Base-by-base conservation (phyloP, 2,888 invertebrate genomes). In the Heliconius sara region DNA sequence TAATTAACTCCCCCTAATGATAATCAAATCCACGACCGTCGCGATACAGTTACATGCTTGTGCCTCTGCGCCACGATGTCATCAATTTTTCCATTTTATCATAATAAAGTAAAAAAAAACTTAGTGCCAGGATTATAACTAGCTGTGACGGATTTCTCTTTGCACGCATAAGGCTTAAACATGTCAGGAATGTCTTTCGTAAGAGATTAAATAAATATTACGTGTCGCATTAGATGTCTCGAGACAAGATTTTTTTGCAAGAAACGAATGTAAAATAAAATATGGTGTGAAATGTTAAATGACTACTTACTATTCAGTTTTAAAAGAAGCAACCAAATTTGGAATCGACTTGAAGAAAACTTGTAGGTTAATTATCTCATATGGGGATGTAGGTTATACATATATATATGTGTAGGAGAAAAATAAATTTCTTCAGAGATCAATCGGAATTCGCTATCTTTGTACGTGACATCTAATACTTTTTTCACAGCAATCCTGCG, bases 201-300 rank as follows among this genome's bases (percentile, higher is more conserved):
- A 78, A 79, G 74, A 52, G 63, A 81, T 81, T 79, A 79, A 81
- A 79, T 78, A 78, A 77, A 79, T 79, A 79, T 79, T 79, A 67
- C 70, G 76, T 76, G 60, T 79, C 75, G 60, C 52, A 76, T 79
- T 73, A 76, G 76, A 78, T 67, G 80, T 68, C 73, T 60, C 73
- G n/a, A 60, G 74, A 30, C 60, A 66, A 27, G 63, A 43, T 79
- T 78, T 80, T 78, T 78, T 80, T 66, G 63, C 52, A 72, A 57
- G 39, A 7, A 25, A 74, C 70, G 63, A 30, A 78, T 79, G 66
- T 63, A 79, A 39, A 22, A 75, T 71, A 68, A 80, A 80, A 79
- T 75, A 75, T 75, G 65, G 75, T 75, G 65, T 66, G 65, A 75
- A 75, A 73, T 60, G 22, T 60, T 57, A 39, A 66, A 47, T 43